Evolutionary conservation across 1,140 invertebrate species (phyloP), one percentile per base, ranked within the genome.

Genomic region (Littorina saxatilis): DNA sequence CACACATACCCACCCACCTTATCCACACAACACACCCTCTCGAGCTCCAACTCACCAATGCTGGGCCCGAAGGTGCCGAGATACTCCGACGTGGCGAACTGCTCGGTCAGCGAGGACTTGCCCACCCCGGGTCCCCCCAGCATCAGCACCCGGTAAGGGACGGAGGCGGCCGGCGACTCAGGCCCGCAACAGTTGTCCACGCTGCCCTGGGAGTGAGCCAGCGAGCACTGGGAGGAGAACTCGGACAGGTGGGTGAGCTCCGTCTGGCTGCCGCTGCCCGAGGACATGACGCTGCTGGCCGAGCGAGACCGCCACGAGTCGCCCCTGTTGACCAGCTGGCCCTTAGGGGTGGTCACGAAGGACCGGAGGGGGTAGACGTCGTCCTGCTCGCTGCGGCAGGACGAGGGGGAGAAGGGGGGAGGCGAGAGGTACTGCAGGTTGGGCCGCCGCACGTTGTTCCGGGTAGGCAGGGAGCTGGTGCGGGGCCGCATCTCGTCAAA

Each of bases 11-110:
- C 68, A 52, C 43, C 58, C 20, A 29, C 27, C 27, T 61, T 23
- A 7, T 23, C 20, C 58, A 61, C 20, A 61, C 58, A 61, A 23
- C 23, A 11, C 27, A 61, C 7, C 27, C 7, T 7, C 27, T 61
- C 20, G 9, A 23, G 4, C 7, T 23, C 58, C 9, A 61, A 84
- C 90, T 87, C 85, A 91, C 91, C 91, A 47, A 88, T 82, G 43
- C 87, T 89, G 0, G 96, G 96, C 91, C 98, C 96, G 91, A 97
- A 97, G 0, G 96, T 97, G 90, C 97, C 97, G 94, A 98, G 96
- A 89, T 98, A 98, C 88, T 98, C 97, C 66, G 96, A 97, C 3
- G 97, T 98, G 95, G 97, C 97, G 89, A 98, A 98, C 91, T 98
- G 97, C 2, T 96, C 96, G 0, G 97, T 96, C 7, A 98, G 92